Conservation (phyloP, 2,797 vertebrate genomes). For the Nothura maculosa region DNA sequence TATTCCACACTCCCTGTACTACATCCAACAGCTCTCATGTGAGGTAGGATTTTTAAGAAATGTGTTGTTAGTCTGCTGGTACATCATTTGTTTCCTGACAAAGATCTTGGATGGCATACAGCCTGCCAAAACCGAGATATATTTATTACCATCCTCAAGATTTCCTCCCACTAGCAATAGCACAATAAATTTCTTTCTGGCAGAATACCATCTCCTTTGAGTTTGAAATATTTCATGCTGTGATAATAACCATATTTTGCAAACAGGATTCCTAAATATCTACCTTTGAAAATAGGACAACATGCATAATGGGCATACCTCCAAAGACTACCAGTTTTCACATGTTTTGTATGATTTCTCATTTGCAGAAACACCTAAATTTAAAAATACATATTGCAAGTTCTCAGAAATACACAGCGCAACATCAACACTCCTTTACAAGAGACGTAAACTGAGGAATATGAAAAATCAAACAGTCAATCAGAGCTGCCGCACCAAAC, state of each 20-base stretch:
- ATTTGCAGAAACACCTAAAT: background rate
- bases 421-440: background rate
- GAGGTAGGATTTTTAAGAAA: background rate
- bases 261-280: background rate
- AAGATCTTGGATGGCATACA: background rate
- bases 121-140: background rate
- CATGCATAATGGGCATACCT: background rate
- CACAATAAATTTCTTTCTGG: background rate
- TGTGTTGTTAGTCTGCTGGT: background rate
- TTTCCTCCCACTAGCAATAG: background rate
- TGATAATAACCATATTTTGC: background rate
- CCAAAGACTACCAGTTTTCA: background rate
- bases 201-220: background rate
- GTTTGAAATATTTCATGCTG: background rate
- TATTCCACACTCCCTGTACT: background rate
- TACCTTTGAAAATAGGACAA: background rate
- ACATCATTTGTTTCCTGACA: background rate
- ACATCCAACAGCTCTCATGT: background rate
- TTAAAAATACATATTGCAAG: background rate
- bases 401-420: background rate
- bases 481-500: background rate
- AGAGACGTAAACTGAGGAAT: background rate
- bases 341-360: background rate
- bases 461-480: background rate
- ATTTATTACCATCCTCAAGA: background rate